Base-by-base conservation (phyloP, 2,113 vertebrate species). In the Eublepharis macularius region DNA sequence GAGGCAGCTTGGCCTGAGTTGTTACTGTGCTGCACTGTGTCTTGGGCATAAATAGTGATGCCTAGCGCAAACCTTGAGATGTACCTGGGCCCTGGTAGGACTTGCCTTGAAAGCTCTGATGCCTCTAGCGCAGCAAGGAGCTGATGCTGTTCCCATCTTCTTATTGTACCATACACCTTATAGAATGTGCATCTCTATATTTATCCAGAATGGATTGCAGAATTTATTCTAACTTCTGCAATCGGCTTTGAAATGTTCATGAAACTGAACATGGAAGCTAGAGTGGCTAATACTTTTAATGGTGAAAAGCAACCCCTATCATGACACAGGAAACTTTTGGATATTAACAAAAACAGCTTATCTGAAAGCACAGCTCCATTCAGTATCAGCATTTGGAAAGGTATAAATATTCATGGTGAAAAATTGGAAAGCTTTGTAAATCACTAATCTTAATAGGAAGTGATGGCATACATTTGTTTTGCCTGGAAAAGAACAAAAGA, bases 401-500 rank as follows among this genome's bases (percentile, higher is more conserved):
- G 19, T 69, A 75, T 24, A 81, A 72, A 32, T 32, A 79, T 79
- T 26, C 54, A 32, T 63, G 57, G 41, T 57, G 26, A 29, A 36
- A 63, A 51, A 70, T 81, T 47, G 49, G 51, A 54, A 73, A 8
- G 65, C 9, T 70, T 43, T 85, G 43, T 14, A 84, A 85, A 85
- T 70, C 19, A 24, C 12, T 72, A 73, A n/a, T 39, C 66, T 73
- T 45, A 85, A 79, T 70, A 63, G 39, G 36, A 36, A 72, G n/a
- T 45, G 34, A 63, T 47, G 57, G 68, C 39, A 36, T 60, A 73
- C 12, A 79, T 85, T 85, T 45, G 43, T 85, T 79, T 70, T 54
- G 6, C 26, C 45, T 60, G 65, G 51, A 26, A 73, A 63, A 73
- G 51, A 80, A 79, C 84, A 85, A 85, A 36, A 60, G 84, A 68